A percentile compares a stretch with the other conserved stretches of the same genome.
Conservation (phyloP, 1,140 invertebrate genomes). For the Holotrichia oblita region DNA sequence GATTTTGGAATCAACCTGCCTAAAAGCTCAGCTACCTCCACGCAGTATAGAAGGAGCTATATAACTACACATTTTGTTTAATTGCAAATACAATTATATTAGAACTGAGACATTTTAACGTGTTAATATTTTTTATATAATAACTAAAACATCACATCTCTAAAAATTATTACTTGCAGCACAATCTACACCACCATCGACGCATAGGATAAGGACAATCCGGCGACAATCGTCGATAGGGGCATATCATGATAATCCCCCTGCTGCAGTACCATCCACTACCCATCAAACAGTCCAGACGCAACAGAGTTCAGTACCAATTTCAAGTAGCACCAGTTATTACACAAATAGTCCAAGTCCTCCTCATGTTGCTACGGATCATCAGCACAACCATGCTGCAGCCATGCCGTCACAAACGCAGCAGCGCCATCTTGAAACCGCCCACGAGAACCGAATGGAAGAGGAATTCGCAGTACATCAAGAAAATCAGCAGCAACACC, state of each 20-base stretch:
- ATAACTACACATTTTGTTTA: too few species aligned
- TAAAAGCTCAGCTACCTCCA: too few species aligned
- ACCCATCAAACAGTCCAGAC: slow-evolving; percentile 31
- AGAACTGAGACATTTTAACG: too few species aligned
- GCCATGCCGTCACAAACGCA: background rate
- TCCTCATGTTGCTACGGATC: slow-evolving; percentile 47
- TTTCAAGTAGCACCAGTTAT: slow-evolving; percentile 60
- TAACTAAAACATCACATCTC: background rate
- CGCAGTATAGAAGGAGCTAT: too few species aligned
- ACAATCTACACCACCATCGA: slow-evolving; percentile 67
- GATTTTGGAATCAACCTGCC: too few species aligned
- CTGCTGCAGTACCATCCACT: slow-evolving; percentile 60
- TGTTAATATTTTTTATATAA: too few species aligned
- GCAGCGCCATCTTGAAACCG: slow-evolving; percentile 1
- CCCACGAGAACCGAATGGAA: slow-evolving; percentile 17
- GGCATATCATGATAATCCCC: slow-evolving; percentile 64
- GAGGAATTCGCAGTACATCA: slow-evolving; percentile 27
- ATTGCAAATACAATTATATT: too few species aligned
- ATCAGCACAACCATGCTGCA: background rate
- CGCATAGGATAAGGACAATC: slow-evolving; percentile 65
- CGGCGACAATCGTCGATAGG: slow-evolving; percentile 68
- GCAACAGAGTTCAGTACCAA: slow-evolving; percentile 50
- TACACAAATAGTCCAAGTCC: slow-evolving; percentile 60
- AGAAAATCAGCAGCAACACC: slow-evolving; percentile 31
- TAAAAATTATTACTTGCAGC: slow-evolving; percentile 49